Conservation (phyloP, 2,113 vertebrate genomes). For the Sciurus niger region DNA sequence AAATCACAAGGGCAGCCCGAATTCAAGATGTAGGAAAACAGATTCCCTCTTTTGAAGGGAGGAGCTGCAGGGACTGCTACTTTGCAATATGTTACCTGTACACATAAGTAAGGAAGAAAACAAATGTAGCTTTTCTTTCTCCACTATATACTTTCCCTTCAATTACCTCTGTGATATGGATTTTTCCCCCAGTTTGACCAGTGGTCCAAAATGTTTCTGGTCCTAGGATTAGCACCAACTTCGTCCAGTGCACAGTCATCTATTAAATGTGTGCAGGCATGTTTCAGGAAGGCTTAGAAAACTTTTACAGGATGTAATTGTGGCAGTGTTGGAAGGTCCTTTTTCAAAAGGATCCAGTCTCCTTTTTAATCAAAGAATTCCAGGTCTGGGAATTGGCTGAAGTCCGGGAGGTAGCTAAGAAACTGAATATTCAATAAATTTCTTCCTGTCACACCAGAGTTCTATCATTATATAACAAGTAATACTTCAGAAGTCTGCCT, state of each 20-base stretch:
- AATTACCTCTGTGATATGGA: not conserved
- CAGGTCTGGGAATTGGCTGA: not conserved
- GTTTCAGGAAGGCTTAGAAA: not conserved
- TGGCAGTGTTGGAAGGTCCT: not conserved
- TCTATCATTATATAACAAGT: not conserved
- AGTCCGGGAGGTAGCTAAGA: not conserved
- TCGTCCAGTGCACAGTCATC: not conserved
- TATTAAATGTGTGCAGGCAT: not conserved
- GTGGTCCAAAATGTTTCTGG: not conserved
- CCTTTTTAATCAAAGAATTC: not conserved
- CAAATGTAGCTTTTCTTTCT: fast-evolving
- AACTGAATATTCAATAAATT: not conserved
- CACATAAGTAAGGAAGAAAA: not conserved
- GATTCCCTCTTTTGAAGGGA: not conserved
- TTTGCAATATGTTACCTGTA: not conserved
- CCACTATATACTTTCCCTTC: not conserved
- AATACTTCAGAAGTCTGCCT: not conserved
- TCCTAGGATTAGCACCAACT: not conserved
- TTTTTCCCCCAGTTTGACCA: not conserved
- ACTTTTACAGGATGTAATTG: not conserved
- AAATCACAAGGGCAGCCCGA: not conserved
- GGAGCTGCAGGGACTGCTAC: not conserved
- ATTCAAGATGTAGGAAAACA: not conserved
- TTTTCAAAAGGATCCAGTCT: not conserved
- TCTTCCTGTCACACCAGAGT: not conserved